Evolutionary conservation across 2,113 vertebrate genomes (phyloP).

Genomic region (Oncorhynchus kisutch): DNA sequence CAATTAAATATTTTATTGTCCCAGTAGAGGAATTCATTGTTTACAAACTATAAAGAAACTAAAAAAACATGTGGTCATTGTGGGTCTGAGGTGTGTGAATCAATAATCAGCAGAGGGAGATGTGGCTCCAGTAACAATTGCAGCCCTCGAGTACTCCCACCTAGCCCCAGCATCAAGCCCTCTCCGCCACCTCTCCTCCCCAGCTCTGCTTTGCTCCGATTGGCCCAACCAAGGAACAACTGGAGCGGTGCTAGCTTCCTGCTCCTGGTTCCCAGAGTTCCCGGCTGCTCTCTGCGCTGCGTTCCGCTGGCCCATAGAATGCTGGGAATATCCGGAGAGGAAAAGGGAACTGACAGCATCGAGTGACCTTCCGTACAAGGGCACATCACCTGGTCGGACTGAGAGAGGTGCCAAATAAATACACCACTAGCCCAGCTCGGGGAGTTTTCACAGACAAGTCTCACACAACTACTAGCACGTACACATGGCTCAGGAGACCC

Average conservation of each 20-base stretch:
- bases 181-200: not conserved
- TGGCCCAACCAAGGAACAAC: conserved; percentile 31
- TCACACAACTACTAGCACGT: not conserved
- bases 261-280: conserved; percentile 73
- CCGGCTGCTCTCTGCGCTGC: conserved; percentile 46
- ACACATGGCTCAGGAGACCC: not conserved
- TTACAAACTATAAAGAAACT: not conserved
- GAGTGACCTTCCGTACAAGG: conserved; percentile 74
- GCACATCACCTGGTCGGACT: conserved; percentile 70
- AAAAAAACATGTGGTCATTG: not conserved
- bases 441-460: not conserved
- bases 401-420: not conserved
- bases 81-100: not conserved
- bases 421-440: not conserved
- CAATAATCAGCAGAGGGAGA: conserved; percentile 45
- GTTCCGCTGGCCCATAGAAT: conserved; percentile 70
- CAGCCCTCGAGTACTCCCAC: conserved; percentile 13
- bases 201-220: not conserved
- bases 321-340: conserved; percentile 82
- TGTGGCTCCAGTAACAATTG: conserved; percentile 12
- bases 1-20: no score
- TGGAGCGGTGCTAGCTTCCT: conserved; percentile 70
- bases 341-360: conserved; percentile 78
- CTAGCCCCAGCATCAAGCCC: not conserved
- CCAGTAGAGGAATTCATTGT: no score